A percentile compares a stretch with the other conserved stretches of the same genome.
Evolutionary conservation across 2,797 vertebrate genomes (phyloP).

Genomic region (Ceyx erithaca): DNA sequence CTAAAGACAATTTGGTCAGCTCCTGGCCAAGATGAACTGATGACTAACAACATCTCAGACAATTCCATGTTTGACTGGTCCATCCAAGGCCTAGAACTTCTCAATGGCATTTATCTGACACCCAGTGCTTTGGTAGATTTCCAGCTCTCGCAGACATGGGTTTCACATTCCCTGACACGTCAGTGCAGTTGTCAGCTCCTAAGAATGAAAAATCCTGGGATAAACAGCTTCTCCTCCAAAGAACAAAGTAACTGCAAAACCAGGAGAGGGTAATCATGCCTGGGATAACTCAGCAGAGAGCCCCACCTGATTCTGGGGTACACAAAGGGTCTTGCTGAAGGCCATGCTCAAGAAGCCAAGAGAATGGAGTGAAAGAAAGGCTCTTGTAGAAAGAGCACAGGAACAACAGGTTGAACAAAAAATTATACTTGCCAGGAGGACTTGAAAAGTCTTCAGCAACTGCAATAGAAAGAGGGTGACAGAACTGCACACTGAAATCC

Average conservation of each 20-base stretch:
- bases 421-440: not conserved
- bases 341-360: not conserved
- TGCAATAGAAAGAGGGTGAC: not conserved
- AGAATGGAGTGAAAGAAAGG: not conserved
- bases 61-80: rapidly evolving
- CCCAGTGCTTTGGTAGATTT: not conserved
- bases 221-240: not conserved
- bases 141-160: not conserved
- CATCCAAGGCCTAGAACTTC: not conserved
- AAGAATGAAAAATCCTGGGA: not conserved
- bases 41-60: not conserved
- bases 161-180: not conserved
- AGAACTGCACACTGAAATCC: not conserved
- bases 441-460: not conserved
- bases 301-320: not conserved
- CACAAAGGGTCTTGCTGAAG: not conserved
- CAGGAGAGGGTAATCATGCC: not conserved
- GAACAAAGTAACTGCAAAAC: rapidly evolving
- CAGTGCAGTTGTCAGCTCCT: not conserved
- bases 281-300: not conserved
- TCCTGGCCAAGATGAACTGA: not conserved
- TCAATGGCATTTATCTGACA: not conserved
- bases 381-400: not conserved
- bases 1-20: not conserved
- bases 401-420: not conserved